Percentiles rank a stretch among this genome's conserved stretches.
These are phyloP conservation scores for Drosophila virilis DNA, from an alignment of 1,140 invertebrate genomes.

Conservation along the genomic window DNA sequence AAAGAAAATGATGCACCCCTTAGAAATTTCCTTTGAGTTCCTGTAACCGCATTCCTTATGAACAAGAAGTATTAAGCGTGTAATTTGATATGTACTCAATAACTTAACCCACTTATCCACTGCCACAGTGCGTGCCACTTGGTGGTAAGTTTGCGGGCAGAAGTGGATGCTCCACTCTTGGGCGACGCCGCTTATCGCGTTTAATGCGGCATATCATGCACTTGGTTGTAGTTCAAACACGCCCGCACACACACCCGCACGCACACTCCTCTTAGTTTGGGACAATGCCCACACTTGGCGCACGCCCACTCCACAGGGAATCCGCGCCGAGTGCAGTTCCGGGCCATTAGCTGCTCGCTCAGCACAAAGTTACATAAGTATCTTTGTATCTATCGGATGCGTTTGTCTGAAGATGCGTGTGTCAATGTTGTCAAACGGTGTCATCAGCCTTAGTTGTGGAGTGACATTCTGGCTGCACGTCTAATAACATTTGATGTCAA, in stretches of 20 bases:
- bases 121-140: conserved; percentile 33
- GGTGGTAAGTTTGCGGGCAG: conserved; percentile 7
- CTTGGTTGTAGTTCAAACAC: conserved; percentile 23
- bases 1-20: not conserved
- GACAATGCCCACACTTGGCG: conserved; percentile 28
- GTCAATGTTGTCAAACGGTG: conserved; percentile 78
- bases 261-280: conserved; percentile 1
- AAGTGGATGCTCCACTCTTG: conserved; percentile 24
- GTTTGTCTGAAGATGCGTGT: conserved; percentile 57
- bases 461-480: conserved; percentile 52
- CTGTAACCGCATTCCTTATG: not conserved
- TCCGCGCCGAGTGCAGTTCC: conserved; percentile 38
- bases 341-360: conserved; percentile 71
- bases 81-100: conserved; percentile 20
- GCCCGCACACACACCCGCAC: not conserved
- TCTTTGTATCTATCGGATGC: conserved; percentile 40
- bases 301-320: conserved; percentile 10
- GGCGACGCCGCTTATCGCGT: conserved; percentile 60
- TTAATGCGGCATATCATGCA: conserved; percentile 60
- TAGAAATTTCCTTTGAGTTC: not conserved
- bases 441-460: conserved; percentile 62
- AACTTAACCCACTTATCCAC: conserved; percentile 45
- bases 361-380: conserved; percentile 11
- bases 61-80: not conserved
- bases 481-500: conserved; percentile 75